Base-by-base conservation (phyloP, 2,888 invertebrate genomes). In the Sinotaia quadrata region DNA sequence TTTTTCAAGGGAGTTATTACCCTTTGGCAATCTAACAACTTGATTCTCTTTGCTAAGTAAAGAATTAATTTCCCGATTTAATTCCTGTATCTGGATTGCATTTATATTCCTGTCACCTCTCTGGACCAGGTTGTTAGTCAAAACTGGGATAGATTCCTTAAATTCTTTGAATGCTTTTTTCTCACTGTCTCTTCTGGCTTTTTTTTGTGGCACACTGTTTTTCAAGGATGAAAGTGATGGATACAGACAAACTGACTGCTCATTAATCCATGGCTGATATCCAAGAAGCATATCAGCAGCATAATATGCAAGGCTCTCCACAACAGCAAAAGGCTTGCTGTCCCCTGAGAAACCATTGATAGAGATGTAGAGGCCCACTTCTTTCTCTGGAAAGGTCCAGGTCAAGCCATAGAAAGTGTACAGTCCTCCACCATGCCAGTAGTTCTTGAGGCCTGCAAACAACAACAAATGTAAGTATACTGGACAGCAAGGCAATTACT, bases 351-450 rank as follows among this genome's bases (percentile, higher is more conserved):
- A 67, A 18, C 71, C 71, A 44, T 71, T 71, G 68, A 68, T 60
- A 33, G 60, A 51, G 24, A 68, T 41, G 59, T 65, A 71, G 29
- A 71, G 31, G 8, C 68, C 71, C 10, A 67, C 33, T 34, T 60
- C 44, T 47, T 51, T 68, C 51, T 68, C 68, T 36, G 71, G 71
- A 27, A 68, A 41, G 18, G 63, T 49, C 68, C 71, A 71, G 47
- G 58, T 60, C 31, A 60, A 33, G 51, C 51, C 60, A 59, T 59
- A 52, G 41, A 59, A 51, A 31, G 58, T 47, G 36, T 67, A 67
- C 37, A 67, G 52, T 18, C 67, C 67, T n/a, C 67, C 67, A 34
- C 60, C 60, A n/a, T 67, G 67, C 67, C 67, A 67, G 41, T 21
- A 44, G n/a, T 59, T 60, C n/a, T 15, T 59, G 34, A 60, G 51